Base-by-base conservation (phyloP, 2,113 vertebrate genomes). In the Mirounga angustirostris region DNA sequence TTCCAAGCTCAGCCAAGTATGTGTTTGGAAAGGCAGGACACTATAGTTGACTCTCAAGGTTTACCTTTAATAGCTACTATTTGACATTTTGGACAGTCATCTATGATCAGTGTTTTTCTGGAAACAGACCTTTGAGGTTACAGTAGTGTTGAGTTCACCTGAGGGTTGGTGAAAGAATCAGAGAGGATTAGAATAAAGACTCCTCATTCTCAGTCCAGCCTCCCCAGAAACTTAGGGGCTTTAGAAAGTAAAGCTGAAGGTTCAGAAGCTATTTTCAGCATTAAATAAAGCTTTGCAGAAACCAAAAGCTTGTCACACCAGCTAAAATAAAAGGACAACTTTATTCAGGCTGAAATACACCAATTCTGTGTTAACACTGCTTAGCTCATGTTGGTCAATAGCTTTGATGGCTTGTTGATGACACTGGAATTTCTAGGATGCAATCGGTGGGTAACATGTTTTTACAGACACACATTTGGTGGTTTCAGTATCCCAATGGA, bases 201-300 rank as follows among this genome's bases (percentile, higher is more conserved):
- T 95, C n/a, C 52, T 79, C 28, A 30, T 86, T 96, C 14, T 90
- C 4, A 36, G 56, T 4, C 63, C 40, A 36, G 9, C 18, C 7
- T 89, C 36, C 19, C 46, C 40, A 65, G 58, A 82, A 88, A 7
- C 56, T 81, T 46, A 54, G 6, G 0, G 2, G 13, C n/a, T 91
- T 95, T 89, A 88, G 81, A 91, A 43, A 67, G n/a, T 56, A 86
- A 92, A 81, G 33, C 50, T 76, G 50, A 76, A 58, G 54, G 9
- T 78, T 89, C 43, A 76, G 89, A 63, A 80, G 30, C 7, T 22
- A 56, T 89, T 89, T 92, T 83, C 7, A 63, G 79, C 63, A 92
- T 89, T 84, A 85, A 83, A 71, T 15, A 86, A 92, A 73, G 19
- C 12, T 86, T 96, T 83, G 15, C n/a, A 92, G 86, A 95, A 96